phyloP scores from a whole-genome alignment of 37 sponge, comb jelly and placozoan genomes.

The Cladorhizidae sp. region DNA sequence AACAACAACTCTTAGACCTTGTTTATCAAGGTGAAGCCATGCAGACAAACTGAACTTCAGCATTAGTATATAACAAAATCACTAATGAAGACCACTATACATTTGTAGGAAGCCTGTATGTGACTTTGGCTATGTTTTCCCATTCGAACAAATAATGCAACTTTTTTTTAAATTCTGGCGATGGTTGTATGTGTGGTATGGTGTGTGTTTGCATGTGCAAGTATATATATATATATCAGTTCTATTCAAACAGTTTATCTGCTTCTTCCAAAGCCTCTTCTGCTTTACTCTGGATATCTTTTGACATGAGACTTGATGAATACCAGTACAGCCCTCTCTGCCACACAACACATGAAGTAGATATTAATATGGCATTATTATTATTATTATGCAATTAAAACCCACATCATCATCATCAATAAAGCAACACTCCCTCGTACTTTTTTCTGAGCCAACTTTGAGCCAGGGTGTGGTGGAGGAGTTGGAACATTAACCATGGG shows the following conservation, averaged over 20 bases:
- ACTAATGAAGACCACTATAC: no score
- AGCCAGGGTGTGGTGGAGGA: constrained; percentile 21
- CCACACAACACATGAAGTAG: neutral
- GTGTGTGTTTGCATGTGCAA: neutral
- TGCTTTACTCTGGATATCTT: neutral
- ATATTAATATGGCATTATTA: neutral
- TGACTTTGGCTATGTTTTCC: neutral
- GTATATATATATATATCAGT: neutral
- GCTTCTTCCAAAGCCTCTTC: neutral
- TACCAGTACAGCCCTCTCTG: neutral
- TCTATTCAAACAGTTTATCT: neutral
- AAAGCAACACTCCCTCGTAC: neutral
- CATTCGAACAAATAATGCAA: neutral
- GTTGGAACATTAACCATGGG: neutral
- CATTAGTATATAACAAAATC: no score
- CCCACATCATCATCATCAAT: neutral
- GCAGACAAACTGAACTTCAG: no score
- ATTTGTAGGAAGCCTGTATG: no score
- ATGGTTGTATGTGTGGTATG: no score
- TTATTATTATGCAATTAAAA: no score
- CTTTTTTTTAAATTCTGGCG: no score
- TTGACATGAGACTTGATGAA: neutral
- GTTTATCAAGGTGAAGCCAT: no score
- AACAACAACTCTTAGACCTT: no score
- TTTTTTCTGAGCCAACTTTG: constrained; percentile 13